Evolutionary conservation across 2,113 vertebrate species (phyloP).

Genomic region (Pao palembangensis): DNA sequence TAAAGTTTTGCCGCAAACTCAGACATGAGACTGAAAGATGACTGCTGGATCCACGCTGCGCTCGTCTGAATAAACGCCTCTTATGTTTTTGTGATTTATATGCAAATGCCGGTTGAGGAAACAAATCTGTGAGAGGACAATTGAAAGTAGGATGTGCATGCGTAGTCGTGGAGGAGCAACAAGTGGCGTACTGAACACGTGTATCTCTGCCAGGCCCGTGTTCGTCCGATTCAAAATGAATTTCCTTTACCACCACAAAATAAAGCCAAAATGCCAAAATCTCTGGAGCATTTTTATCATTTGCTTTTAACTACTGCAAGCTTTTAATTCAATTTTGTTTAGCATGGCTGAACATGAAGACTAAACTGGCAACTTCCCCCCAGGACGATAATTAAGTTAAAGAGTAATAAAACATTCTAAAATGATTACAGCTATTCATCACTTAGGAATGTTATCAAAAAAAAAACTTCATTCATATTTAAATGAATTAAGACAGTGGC

Average conservation of each 20-base stretch:
- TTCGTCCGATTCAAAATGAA: background rate
- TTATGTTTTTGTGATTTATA: too few relatives aligned
- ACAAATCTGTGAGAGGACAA: too few relatives aligned
- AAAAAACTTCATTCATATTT: conserved; percentile 1
- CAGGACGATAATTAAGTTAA: conserved; percentile 50
- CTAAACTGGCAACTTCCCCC: conserved; percentile 43
- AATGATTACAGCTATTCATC: conserved; percentile 17
- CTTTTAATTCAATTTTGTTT: conserved; percentile 61
- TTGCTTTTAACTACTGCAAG: conserved; percentile 44
- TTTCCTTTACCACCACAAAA: conserved; percentile 25
- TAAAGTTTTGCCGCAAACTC: background rate
- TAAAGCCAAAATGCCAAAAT: conserved; percentile 28
- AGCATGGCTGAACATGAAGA: conserved; percentile 57
- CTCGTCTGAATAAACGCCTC: too few relatives aligned
- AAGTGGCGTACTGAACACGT: too few relatives aligned
- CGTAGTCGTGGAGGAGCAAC: too few relatives aligned
- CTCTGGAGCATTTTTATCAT: conserved; percentile 45
- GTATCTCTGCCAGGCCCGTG: too few relatives aligned
- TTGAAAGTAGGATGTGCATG: too few relatives aligned
- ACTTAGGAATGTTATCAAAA: conserved; percentile 1
- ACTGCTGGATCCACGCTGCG: too few relatives aligned
- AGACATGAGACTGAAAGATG: too few relatives aligned
- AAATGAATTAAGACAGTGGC: background rate
- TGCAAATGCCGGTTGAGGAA: too few relatives aligned
- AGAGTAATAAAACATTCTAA: conserved; percentile 40